Evolutionary conservation across 2,113 vertebrate species (phyloP).

Genomic region (Dinomys branickii): DNA sequence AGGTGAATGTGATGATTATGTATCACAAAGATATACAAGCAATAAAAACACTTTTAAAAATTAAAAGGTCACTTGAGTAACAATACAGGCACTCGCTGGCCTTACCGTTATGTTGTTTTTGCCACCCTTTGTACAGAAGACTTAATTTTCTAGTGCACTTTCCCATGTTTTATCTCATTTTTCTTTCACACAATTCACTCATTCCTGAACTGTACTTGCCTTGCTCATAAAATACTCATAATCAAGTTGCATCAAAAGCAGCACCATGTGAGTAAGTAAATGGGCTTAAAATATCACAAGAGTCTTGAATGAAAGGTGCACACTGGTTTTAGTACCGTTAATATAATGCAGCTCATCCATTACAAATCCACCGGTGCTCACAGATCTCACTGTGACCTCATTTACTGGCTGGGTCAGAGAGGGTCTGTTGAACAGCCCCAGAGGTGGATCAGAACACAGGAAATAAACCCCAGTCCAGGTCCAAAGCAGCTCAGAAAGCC

Average conservation of each 20-base stretch:
- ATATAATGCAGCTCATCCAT: slow-evolving; percentile 23
- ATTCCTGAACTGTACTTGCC: not conserved
- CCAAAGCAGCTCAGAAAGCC: slow-evolving; percentile 6
- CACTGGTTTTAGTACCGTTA: slow-evolving; percentile 35
- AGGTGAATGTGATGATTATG: not conserved
- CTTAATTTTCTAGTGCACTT: slow-evolving; percentile 25
- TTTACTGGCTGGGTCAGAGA: not conserved
- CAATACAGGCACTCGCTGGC: not conserved
- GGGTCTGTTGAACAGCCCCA: not conserved
- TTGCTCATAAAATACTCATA: slow-evolving; percentile 55
- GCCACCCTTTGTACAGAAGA: not conserved
- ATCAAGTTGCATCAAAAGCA: slow-evolving; percentile 50
- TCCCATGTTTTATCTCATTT: not conserved
- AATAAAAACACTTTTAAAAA: not conserved
- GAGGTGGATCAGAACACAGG: not conserved
- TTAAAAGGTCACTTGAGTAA: not conserved
- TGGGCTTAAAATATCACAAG: not conserved
- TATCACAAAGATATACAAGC: not conserved
- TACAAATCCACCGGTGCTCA: not conserved
- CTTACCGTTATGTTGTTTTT: not conserved
- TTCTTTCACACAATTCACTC: not conserved
- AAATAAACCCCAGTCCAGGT: not conserved
- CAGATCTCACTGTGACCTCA: slow-evolving; percentile 12
- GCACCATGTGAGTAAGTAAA: slow-evolving; percentile 22
- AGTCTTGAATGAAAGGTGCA: slow-evolving; percentile 19